A percentile compares a stretch with the other conserved stretches of the same genome.
phyloP scores from a whole-genome alignment of 2,113 vertebrate species.

The Lepisosteus osseus region DNA sequence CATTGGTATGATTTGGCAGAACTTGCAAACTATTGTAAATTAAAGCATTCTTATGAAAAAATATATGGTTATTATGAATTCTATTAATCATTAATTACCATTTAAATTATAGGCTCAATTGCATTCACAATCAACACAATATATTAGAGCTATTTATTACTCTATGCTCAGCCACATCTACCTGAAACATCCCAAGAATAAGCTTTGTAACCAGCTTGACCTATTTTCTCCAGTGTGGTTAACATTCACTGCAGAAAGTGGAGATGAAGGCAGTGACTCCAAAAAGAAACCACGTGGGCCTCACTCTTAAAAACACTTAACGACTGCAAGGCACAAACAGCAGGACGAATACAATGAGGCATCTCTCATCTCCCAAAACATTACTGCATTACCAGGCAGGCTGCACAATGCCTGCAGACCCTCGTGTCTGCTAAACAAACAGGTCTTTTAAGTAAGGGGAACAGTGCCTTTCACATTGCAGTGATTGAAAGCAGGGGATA shows the following conservation, averaged over 20 bases:
- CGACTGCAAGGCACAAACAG: neutral
- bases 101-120: too few species aligned
- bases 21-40: too few species aligned
- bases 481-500: neutral
- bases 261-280: constrained; percentile 7
- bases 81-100: too few species aligned
- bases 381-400: constrained; percentile 1
- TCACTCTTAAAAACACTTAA: neutral
- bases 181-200: constrained; percentile 8
- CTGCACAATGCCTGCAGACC: constrained; percentile 9
- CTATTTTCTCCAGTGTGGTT: constrained; percentile 19
- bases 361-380: neutral
- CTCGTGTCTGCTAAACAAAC: neutral
- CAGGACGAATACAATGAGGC: neutral
- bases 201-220: constrained; percentile 19
- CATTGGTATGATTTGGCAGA: too few species aligned
- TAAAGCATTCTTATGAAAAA: too few species aligned
- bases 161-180: neutral
- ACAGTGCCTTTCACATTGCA: neutral
- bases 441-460: neutral
- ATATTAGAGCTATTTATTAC: neutral
- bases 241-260: constrained; percentile 12
- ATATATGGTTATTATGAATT: too few species aligned
- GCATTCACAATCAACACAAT: neutral
- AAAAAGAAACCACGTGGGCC: neutral